Conservation (phyloP, 2,113 vertebrate species). For the Albula glossodonta region DNA sequence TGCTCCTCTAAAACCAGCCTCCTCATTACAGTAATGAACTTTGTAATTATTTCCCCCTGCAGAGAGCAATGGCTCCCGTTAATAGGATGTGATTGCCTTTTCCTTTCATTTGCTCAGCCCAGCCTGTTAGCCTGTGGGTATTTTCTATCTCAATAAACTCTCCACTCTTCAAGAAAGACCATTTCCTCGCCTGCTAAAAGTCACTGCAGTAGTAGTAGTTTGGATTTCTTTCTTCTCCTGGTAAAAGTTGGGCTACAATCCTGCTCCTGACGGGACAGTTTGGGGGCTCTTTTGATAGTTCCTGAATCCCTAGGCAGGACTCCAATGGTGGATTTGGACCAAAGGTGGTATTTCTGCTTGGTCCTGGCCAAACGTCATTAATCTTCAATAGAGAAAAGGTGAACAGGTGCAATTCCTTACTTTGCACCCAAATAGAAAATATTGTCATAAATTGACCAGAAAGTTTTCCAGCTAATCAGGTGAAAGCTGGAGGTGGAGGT, state of each 20-base stretch:
- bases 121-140: constrained; percentile 69
- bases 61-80: constrained; percentile 72
- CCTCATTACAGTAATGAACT: constrained; percentile 81
- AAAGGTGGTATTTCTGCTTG: no score
- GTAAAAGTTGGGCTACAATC: background rate
- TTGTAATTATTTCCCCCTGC: constrained; percentile 77
- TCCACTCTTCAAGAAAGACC: constrained; percentile 58
- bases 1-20: constrained; percentile 63
- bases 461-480: no score
- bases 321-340: no score
- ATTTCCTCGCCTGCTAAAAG: constrained; percentile 27
- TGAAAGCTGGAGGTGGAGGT: no score
- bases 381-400: no score
- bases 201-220: background rate
- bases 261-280: no score
- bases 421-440: no score
- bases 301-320: no score
- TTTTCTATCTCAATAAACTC: constrained; percentile 66
- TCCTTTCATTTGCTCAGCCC: constrained; percentile 76
- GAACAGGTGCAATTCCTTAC: no score
- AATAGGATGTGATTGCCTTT: constrained; percentile 72
- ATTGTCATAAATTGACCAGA: no score
- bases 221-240: background rate
- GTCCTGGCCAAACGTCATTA: no score
- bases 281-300: no score